Percentiles rank a stretch among this genome's conserved stretches.
Evolutionary conservation across 2,888 invertebrate genomes (phyloP).

Genomic region (Caenorhabditis virilis): DNA sequence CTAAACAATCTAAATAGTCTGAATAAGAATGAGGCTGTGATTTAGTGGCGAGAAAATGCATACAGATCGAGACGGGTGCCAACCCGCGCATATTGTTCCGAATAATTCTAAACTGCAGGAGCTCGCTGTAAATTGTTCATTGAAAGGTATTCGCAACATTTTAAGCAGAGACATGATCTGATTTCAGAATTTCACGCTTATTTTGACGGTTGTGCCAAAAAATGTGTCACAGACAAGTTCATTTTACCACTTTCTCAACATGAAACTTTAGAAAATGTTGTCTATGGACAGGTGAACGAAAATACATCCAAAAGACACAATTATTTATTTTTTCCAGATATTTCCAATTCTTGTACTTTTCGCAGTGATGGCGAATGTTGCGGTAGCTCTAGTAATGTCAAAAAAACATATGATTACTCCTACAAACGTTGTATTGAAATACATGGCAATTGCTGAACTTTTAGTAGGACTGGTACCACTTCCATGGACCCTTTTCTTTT

Average conservation of each 20-base stretch:
- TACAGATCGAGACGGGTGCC: neutral
- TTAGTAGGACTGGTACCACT: slow-evolving; percentile 87
- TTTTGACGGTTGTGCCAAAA: slow-evolving; percentile 37
- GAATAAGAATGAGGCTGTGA: no score
- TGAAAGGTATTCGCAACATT: no score
- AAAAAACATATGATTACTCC: slow-evolving; percentile 80
- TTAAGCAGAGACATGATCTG: no score
- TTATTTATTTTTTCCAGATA: slow-evolving; percentile 49
- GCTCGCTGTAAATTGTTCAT: slow-evolving; percentile 10
- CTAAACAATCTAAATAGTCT: no score
- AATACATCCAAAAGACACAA: neutral
- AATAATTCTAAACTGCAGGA: slow-evolving; percentile 4
- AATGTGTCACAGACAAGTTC: slow-evolving; percentile 24
- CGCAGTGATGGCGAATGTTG: slow-evolving; percentile 86
- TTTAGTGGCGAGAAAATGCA: neutral
- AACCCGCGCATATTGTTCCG: neutral
- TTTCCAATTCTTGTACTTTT: slow-evolving; percentile 80
- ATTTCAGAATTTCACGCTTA: slow-evolving; percentile 10
- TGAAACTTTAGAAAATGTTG: slow-evolving; percentile 34
- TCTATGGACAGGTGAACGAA: slow-evolving; percentile 41
- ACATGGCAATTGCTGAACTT: slow-evolving; percentile 95
- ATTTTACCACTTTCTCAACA: slow-evolving; percentile 29
- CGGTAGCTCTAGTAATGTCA: slow-evolving; percentile 86
- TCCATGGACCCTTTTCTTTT: slow-evolving; percentile 79
- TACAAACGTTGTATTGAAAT: slow-evolving; percentile 70